Percentiles rank a stretch among this genome's conserved stretches.
Conservation (phyloP, 30 jellyfish, hydroid and myxozoan species). For the Nemopilema nomurai region DNA sequence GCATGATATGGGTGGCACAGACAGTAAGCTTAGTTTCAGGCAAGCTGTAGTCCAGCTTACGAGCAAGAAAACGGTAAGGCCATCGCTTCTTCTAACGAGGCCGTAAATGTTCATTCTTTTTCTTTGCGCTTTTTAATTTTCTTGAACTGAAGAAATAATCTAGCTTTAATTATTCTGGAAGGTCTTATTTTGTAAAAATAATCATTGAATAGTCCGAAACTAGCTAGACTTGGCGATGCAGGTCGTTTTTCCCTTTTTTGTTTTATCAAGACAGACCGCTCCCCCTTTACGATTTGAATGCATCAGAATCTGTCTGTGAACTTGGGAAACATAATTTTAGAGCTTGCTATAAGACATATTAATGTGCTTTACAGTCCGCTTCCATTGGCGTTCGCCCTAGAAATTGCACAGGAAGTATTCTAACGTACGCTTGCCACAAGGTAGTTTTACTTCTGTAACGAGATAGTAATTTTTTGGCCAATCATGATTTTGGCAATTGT, state of each 20-base stretch:
- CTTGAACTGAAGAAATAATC: not conserved
- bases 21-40: slow-evolving; percentile 93
- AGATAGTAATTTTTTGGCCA: not conserved
- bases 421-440: not conserved
- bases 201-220: not conserved
- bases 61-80: slow-evolving; percentile 94
- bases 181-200: too few relatives aligned
- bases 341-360: too few relatives aligned
- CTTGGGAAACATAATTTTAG: too few relatives aligned
- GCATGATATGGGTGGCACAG: slow-evolving; percentile 95
- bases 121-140: not conserved
- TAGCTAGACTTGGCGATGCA: not conserved
- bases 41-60: slow-evolving; percentile 99
- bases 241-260: not conserved
- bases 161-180: too few relatives aligned
- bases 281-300: not conserved
- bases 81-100: not conserved
- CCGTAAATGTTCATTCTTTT: not conserved
- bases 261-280: not conserved
- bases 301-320: not conserved
- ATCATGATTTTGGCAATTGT: not conserved
- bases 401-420: not conserved
- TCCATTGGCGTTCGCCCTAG: not conserved
- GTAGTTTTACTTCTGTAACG: not conserved
- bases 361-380: too few relatives aligned